Percentiles rank a stretch among this genome's conserved stretches.
Conservation (phyloP, 2,113 vertebrate species). For the Pomatostomus ruficeps region DNA sequence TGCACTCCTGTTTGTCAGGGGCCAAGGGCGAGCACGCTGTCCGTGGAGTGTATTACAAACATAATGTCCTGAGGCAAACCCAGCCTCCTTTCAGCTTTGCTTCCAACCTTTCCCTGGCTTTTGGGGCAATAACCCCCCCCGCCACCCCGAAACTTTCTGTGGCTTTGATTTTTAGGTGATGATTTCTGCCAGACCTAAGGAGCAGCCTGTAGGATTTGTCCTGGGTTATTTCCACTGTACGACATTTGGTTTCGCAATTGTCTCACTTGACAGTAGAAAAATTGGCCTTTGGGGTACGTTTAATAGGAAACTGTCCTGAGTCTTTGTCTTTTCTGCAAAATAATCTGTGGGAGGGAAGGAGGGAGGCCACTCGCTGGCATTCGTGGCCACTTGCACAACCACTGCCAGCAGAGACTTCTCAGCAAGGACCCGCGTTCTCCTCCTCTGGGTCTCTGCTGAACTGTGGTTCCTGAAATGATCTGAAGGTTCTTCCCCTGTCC, state of each 20-base stretch:
- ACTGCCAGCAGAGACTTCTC: constrained; percentile 15
- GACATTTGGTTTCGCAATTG: constrained; percentile 15
- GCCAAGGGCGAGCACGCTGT: neutral
- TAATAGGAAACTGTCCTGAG: constrained; percentile 26
- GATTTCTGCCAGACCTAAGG: neutral
- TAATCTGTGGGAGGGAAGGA: constrained; percentile 21
- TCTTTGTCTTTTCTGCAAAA: constrained; percentile 50
- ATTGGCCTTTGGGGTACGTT: neutral
- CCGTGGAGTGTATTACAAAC: neutral
- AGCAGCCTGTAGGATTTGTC: constrained; percentile 28
- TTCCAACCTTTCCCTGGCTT: neutral
- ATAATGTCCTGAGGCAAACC: neutral
- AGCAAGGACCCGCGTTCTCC: neutral
- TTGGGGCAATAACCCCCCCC: neutral
- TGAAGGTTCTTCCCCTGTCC: neutral
- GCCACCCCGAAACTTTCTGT: neutral
- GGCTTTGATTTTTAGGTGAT: constrained; percentile 18
- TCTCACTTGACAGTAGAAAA: neutral
- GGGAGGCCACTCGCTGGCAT: constrained; percentile 24
- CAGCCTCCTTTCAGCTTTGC: neutral
- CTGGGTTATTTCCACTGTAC: constrained; percentile 44
- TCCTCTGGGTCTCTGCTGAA: neutral
- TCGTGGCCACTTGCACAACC: constrained; percentile 22
- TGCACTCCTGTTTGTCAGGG: neutral
- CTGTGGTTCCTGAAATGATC: neutral